phyloP scores from a whole-genome alignment of 2,888 invertebrate species.

The Netelia fuscicornis region DNA sequence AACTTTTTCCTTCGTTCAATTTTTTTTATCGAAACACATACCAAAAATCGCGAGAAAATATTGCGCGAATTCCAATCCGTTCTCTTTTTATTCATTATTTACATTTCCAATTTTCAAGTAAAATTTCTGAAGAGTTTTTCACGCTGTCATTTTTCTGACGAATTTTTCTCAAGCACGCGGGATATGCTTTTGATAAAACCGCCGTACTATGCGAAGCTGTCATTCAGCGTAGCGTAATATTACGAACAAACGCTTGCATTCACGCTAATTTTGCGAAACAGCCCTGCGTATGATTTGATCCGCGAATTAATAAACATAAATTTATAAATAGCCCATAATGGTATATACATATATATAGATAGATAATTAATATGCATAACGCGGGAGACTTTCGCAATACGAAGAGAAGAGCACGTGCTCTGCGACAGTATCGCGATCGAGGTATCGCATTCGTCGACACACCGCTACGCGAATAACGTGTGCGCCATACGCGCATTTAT shows the following conservation, averaged over 20 bases:
- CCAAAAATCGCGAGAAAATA: too few species aligned
- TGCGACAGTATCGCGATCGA: slow-evolving; percentile 25
- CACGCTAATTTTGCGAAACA: slow-evolving; percentile 55
- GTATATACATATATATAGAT: background rate
- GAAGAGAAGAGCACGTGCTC: slow-evolving; percentile 25
- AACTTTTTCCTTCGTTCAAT: too few species aligned
- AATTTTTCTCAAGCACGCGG: slow-evolving; percentile 43
- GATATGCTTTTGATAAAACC: slow-evolving; percentile 57
- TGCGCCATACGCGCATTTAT: slow-evolving; percentile 39
- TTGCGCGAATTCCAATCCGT: too few species aligned
- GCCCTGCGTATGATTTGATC: slow-evolving; percentile 50
- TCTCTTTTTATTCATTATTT: background rate
- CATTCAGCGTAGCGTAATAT: slow-evolving; percentile 10
- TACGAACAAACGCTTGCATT: slow-evolving; percentile 62
- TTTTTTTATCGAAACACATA: too few species aligned
- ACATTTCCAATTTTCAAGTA: background rate
- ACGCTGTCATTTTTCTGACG: background rate
- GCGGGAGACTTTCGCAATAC: background rate
- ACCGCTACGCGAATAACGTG: slow-evolving; percentile 17
- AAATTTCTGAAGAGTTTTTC: background rate
- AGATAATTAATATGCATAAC: background rate
- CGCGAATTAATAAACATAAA: slow-evolving; percentile 28
- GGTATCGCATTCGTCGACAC: slow-evolving; percentile 43
- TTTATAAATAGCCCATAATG: background rate
- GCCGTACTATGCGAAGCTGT: slow-evolving; percentile 34